A percentile compares a stretch with the other conserved stretches of the same genome.
Evolutionary conservation across 2,113 vertebrate genomes (phyloP).

Genomic region (Scartelaos histophorus): DNA sequence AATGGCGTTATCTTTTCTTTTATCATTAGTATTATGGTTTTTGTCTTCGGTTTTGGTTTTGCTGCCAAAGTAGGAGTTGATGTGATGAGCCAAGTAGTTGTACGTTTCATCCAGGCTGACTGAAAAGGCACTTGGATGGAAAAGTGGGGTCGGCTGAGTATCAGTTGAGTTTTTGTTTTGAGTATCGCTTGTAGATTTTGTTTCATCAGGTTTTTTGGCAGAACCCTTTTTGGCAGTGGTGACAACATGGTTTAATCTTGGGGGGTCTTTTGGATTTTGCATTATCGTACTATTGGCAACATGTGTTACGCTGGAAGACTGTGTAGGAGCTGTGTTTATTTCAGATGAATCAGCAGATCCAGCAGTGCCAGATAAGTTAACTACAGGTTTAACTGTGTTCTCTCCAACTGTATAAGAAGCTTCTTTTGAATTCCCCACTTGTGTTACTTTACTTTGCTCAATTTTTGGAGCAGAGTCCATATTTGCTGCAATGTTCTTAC

Average conservation of each 20-base stretch:
- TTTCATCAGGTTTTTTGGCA: slow-evolving; percentile 41
- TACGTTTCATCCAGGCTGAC: slow-evolving; percentile 90
- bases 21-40: slow-evolving; percentile 42
- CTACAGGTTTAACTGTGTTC: slow-evolving; percentile 20
- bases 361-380: slow-evolving; percentile 6
- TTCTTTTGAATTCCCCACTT: slow-evolving; percentile 13
- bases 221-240: slow-evolving; percentile 38
- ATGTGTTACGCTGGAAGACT: slow-evolving; percentile 20
- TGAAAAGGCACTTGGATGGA: slow-evolving; percentile 83
- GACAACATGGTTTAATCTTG: slow-evolving; percentile 56
- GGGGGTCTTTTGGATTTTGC: slow-evolving; percentile 42
- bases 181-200: slow-evolving; percentile 5
- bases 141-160: slow-evolving; percentile 71
- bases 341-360: slow-evolving; percentile 19
- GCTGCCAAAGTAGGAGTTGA: slow-evolving; percentile 87
- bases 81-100: slow-evolving; percentile 85
- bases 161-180: slow-evolving; percentile 35
- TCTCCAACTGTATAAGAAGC: slow-evolving; percentile 16
- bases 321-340: slow-evolving; percentile 30
- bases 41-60: slow-evolving; percentile 72
- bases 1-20: slow-evolving; percentile 23
- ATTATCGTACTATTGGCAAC: slow-evolving; percentile 1
- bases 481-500: slow-evolving; percentile 64
- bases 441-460: slow-evolving; percentile 41
- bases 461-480: slow-evolving; percentile 52